A percentile compares a stretch with the other conserved stretches of the same genome.
These are phyloP conservation scores for Pangasius macronema DNA, from an alignment of 2,797 vertebrate genomes.

Conservation along the genomic window DNA sequence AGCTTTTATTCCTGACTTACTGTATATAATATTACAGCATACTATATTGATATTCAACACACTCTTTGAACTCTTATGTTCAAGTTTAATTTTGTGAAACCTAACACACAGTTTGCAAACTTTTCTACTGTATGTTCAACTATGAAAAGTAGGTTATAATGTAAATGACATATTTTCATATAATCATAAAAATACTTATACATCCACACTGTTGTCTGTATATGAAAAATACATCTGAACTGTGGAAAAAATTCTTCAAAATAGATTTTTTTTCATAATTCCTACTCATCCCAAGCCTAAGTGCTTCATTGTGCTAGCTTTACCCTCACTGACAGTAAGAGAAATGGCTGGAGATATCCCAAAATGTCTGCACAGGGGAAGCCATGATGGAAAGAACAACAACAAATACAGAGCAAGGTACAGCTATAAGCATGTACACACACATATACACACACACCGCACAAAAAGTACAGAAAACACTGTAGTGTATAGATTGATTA, in stretches of 20 bases:
- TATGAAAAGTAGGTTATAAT: neutral
- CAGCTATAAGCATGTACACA: neutral
- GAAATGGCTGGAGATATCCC: conserved; percentile 48
- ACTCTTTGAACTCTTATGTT: neutral
- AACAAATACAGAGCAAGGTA: conserved; percentile 29
- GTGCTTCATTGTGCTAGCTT: conserved; percentile 28
- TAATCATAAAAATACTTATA: neutral
- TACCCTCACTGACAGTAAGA: conserved; percentile 48
- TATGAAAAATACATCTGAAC: too few relatives aligned
- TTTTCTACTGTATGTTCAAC: neutral
- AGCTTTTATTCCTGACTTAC: neutral
- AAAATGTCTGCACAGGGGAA: conserved; percentile 61
- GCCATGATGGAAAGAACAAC: conserved; percentile 64
- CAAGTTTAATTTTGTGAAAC: neutral
- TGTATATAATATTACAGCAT: neutral
- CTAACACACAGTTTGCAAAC: neutral
- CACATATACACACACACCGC: neutral
- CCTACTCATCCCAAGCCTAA: too few relatives aligned
- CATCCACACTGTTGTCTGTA: neutral
- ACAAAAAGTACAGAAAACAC: neutral
- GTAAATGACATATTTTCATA: neutral
- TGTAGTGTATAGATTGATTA: neutral
- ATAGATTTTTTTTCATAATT: too few relatives aligned
- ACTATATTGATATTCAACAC: neutral
- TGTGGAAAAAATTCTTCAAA: neutral